A percentile compares a stretch with the other conserved stretches of the same genome.
Conservation (phyloP, 1,140 invertebrate genomes). For the Radopholus similis region DNA sequence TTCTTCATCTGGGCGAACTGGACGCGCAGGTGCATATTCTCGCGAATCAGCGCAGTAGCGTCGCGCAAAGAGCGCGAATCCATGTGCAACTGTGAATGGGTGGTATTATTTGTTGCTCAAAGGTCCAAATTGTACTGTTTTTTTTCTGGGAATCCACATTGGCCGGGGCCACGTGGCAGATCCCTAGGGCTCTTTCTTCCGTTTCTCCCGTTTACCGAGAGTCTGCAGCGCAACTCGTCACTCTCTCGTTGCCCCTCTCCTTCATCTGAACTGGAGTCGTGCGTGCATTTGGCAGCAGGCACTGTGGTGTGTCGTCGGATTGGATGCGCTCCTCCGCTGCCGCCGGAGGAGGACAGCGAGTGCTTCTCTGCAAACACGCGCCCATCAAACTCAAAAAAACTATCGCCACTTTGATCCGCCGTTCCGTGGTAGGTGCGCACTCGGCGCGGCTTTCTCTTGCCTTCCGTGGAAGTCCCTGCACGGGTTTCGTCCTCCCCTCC, state of each 20-base stretch:
- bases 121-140: not conserved
- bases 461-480: not conserved
- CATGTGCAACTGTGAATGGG: conserved; percentile 20
- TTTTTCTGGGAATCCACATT: too few species aligned
- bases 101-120: not conserved
- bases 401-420: conserved; percentile 9
- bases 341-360: conserved; percentile 25
- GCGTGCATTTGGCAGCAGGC: conserved; percentile 18
- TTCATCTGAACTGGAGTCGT: conserved; percentile 23
- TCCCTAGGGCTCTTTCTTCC: too few species aligned
- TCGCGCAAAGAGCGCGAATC: conserved; percentile 10
- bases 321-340: conserved; percentile 9
- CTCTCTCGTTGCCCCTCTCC: conserved; percentile 27
- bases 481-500: not conserved
- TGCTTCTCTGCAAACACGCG: conserved; percentile 13
- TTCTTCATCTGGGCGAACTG: conserved; percentile 27
- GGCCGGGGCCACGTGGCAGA: too few species aligned
- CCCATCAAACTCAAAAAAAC: too few species aligned
- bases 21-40: conserved; percentile 31
- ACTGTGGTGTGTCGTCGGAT: conserved; percentile 41
- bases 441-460: conserved; percentile 27
- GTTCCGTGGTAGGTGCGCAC: conserved; percentile 36
- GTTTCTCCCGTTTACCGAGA: conserved; percentile 15
- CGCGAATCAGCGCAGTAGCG: conserved; percentile 36
- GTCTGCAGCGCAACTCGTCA: conserved; percentile 22